A percentile compares a stretch with the other conserved stretches of the same genome.
phyloP scores from a whole-genome alignment of 2,113 vertebrate genomes.

The Heteronetta atricapilla region DNA sequence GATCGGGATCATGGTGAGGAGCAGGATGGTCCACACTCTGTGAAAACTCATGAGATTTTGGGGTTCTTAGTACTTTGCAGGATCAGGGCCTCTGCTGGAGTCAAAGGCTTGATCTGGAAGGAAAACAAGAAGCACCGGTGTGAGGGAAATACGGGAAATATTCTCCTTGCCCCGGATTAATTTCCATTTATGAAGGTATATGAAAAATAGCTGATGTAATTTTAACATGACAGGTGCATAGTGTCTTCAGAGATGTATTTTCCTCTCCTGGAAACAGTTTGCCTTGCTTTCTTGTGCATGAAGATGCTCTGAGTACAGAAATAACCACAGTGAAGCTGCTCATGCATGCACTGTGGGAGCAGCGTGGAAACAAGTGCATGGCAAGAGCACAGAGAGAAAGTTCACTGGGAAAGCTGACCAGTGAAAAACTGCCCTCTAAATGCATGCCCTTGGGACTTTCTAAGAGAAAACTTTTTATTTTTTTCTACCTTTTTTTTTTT shows the following conservation, averaged over 20 bases:
- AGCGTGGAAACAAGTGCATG: background rate
- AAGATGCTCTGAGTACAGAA: background rate
- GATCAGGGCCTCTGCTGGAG: background rate
- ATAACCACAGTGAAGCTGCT: accelerated
- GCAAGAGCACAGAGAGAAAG: background rate
- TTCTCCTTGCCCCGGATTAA: background rate
- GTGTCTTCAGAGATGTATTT: accelerated
- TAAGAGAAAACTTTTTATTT: background rate
- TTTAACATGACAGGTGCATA: background rate
- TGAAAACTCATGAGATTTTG: background rate
- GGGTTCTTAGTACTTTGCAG: background rate
- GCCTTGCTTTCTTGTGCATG: accelerated
- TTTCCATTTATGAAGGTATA: accelerated
- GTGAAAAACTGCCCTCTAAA: background rate
- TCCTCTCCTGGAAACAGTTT: background rate
- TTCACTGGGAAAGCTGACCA: background rate
- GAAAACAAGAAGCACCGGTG: background rate
- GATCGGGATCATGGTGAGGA: background rate
- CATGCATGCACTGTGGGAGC: background rate
- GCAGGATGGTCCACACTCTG: background rate
- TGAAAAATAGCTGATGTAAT: background rate
- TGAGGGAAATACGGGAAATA: background rate
- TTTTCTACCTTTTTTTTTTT: background rate
- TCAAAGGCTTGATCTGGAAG: background rate
- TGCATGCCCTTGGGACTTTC: background rate